Percentiles rank a stretch among this genome's conserved stretches.
Evolutionary conservation across 2,888 invertebrate genomes (phyloP).

Genomic region (Tanytarsus gracilentus): DNA sequence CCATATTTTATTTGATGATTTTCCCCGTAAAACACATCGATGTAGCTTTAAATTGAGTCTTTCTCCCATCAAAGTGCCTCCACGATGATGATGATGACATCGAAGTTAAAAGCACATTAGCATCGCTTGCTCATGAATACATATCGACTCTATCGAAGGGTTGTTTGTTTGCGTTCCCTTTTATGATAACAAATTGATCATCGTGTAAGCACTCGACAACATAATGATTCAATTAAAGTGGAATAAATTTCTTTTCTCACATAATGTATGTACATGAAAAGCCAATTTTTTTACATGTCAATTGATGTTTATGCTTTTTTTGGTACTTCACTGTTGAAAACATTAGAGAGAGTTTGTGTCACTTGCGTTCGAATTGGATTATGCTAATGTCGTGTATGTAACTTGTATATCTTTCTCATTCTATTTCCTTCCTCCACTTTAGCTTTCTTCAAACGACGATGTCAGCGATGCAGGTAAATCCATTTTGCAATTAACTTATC

Average conservation of each 20-base stretch:
- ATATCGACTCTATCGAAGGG: too few relatives aligned
- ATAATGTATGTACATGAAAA: neutral
- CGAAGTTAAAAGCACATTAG: neutral
- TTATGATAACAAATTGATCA: constrained; percentile 4
- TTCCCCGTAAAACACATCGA: too few relatives aligned
- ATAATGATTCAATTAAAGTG: constrained; percentile 4
- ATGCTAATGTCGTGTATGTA: constrained; percentile 7
- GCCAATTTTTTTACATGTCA: neutral
- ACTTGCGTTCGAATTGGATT: constrained; percentile 5
- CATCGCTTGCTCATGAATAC: neutral
- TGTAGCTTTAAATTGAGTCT: too few relatives aligned
- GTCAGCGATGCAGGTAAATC: neutral
- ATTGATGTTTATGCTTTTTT: neutral
- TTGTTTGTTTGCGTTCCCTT: neutral
- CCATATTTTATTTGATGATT: too few relatives aligned
- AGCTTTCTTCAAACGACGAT: neutral
- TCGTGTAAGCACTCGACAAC: neutral
- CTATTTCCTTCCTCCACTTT: neutral
- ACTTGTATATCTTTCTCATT: neutral
- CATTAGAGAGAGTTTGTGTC: neutral
- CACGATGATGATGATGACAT: neutral
- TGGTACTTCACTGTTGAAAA: neutral
- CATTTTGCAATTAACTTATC: too few relatives aligned
- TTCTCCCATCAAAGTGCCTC: neutral
- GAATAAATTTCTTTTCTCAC: neutral